Conservation (phyloP, 1,140 invertebrate genomes). For the Caenorhabditis elegans region DNA sequence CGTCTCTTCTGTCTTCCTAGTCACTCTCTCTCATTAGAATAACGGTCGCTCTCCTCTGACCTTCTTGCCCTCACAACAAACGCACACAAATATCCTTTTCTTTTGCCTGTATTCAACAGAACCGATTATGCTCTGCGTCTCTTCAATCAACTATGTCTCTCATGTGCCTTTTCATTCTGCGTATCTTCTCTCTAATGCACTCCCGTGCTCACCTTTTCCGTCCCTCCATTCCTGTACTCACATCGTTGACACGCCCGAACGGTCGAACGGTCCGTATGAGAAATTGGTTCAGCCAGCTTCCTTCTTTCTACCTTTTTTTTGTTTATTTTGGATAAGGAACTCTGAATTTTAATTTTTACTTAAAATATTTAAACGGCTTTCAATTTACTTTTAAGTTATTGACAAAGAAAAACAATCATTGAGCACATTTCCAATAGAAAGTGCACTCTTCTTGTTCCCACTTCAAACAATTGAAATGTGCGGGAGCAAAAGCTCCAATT, state of each 20-base stretch:
- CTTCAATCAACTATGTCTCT: background rate
- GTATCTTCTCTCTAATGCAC: background rate
- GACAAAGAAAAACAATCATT: conserved; percentile 20
- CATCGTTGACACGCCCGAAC: conserved; percentile 9
- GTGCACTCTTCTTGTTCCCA: conserved; percentile 17
- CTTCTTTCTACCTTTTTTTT: background rate
- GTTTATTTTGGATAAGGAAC: background rate
- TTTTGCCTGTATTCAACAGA: conserved; percentile 18
- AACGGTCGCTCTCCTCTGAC: conserved; percentile 1
- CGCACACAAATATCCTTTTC: conserved; percentile 25
- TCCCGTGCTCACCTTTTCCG: conserved; percentile 24
- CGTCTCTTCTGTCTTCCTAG: background rate
- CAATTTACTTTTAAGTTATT: background rate
- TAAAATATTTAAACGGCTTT: background rate
- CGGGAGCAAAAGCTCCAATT: background rate
- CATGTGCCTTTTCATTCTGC: background rate
- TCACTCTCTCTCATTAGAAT: conserved; percentile 16
- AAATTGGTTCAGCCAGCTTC: background rate
- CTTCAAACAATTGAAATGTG: conserved; percentile 28
- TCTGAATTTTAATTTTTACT: background rate
- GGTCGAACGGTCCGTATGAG: background rate
- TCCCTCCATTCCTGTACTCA: conserved; percentile 18
- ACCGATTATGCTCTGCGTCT: conserved; percentile 20
- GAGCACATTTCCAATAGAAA: background rate
- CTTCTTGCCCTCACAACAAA: conserved; percentile 17